Conservation (phyloP, 1,140 invertebrate genomes). For the Gerris buenoi region DNA sequence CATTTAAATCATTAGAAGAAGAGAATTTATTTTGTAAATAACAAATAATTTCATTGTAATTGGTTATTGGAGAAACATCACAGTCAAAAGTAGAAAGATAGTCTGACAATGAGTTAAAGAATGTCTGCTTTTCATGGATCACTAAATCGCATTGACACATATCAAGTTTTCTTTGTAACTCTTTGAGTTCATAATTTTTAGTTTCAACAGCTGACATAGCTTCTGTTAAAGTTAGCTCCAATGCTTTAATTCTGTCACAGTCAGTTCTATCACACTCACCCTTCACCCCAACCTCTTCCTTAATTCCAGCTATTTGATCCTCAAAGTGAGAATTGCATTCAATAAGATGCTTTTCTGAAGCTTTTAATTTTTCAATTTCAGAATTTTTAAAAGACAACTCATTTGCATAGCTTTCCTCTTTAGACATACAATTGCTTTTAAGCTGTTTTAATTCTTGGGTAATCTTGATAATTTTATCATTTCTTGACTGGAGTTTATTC, state of each 20-base stretch:
- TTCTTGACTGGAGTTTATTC: not conserved
- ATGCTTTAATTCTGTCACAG: not conserved
- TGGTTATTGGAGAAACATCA: not conserved
- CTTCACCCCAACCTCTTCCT: not conserved
- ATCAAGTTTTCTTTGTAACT: not conserved
- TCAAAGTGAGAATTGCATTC: too few relatives aligned
- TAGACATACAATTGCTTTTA: too few relatives aligned
- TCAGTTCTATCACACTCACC: not conserved
- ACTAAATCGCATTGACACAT: not conserved
- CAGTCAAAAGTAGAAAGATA: not conserved
- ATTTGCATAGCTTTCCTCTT: not conserved
- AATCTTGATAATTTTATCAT: not conserved
- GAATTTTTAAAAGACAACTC: not conserved
- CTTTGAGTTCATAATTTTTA: not conserved
- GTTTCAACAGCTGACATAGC: too few relatives aligned
- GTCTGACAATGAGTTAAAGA: not conserved
- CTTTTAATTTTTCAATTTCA: not conserved
- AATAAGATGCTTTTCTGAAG: not conserved
- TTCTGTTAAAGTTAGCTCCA: too few relatives aligned
- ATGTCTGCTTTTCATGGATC: not conserved
- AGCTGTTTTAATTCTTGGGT: not conserved
- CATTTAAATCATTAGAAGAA: not conserved
- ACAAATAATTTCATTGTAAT: not conserved
- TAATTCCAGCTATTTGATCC: too few relatives aligned
- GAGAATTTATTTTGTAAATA: not conserved